Evolutionary conservation across 2,888 invertebrate genomes (phyloP), one percentile per base, ranked within the genome.

Genomic region (Rambutsinella grinnellia): DNA sequence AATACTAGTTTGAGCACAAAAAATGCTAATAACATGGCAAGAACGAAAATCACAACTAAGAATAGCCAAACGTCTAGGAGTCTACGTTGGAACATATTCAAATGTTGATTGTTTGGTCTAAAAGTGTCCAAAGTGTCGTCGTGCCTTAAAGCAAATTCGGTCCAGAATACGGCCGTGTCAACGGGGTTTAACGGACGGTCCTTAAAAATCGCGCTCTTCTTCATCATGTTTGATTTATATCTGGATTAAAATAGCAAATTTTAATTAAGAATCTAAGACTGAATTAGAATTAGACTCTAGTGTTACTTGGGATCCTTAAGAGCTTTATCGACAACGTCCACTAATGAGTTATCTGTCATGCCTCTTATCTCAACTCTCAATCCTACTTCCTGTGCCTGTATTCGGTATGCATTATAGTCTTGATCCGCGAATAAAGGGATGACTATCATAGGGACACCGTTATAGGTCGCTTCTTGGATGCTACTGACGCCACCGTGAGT

Each of bases 401-500:
- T n/a, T 36, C 74, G 60, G 36, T 77, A 77, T 0, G 77, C 66
- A 54, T 84, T 82, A 27, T 72, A 65, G 36, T 79, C 69, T 63
- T 84, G 84, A 70, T 84, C 84, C 0, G 61, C 81, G 66, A 81
- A 80, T 13, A 84, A 62, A 0, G 83, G 84, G 3, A 84, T 56
- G 0, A 79, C 74, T 15, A 84, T 70, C 2, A 83, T 70, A 1
- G 83, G 83, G 8, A 82, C 78, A 0, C 82, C 83, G 44, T 81
- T 70, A 49, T 71, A 83, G 2, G 79, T 84, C 0, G 86, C 84
- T 75, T 87, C 87, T 60, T 85, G 85, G 15, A 86, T 79, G 54
- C 86, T 85, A 78, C 86, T 86, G 67, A 86, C 85, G 3, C 87
- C 87, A 6, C 86, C 87, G 81, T 87, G 87, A 5, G 86, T 86